phyloP scores from a whole-genome alignment of 2,888 invertebrate genomes.

The Tetanocera ferruginea region DNA sequence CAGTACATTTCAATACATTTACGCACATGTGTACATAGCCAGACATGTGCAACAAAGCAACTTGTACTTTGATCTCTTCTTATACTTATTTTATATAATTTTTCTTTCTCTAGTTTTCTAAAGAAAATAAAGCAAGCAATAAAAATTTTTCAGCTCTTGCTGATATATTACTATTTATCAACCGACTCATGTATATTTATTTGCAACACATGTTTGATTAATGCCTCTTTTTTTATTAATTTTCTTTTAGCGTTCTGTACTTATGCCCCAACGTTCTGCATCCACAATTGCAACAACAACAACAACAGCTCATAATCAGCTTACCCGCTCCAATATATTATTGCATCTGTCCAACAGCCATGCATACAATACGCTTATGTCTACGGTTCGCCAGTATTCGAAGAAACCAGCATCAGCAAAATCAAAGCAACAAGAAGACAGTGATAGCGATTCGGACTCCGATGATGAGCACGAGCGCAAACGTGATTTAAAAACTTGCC shows the following conservation, averaged over 20 bases:
- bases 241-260: slow-evolving; percentile 43
- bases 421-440: slow-evolving; percentile 57
- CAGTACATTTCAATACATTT: too few relatives aligned
- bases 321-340: slow-evolving; percentile 5
- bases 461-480: slow-evolving; percentile 69
- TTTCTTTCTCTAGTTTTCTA: not conserved
- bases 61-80: not conserved
- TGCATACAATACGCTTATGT: slow-evolving; percentile 29
- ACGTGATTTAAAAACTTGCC: slow-evolving; percentile 57
- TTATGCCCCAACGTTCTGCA: slow-evolving; percentile 43
- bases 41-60: too few relatives aligned
- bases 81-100: not conserved
- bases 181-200: not conserved
- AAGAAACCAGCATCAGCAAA: slow-evolving; percentile 57
- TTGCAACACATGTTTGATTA: not conserved
- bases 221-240: slow-evolving; percentile 9
- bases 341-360: not conserved
- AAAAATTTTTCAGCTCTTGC: not conserved
- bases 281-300: slow-evolving; percentile 39
- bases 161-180: not conserved
- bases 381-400: slow-evolving; percentile 57
- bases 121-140: not conserved
- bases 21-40: too few relatives aligned
- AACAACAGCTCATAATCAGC: not conserved
- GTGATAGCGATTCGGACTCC: slow-evolving; percentile 74